Base-by-base conservation (phyloP, 2,888 invertebrate species). In the Oligia latruncula region DNA sequence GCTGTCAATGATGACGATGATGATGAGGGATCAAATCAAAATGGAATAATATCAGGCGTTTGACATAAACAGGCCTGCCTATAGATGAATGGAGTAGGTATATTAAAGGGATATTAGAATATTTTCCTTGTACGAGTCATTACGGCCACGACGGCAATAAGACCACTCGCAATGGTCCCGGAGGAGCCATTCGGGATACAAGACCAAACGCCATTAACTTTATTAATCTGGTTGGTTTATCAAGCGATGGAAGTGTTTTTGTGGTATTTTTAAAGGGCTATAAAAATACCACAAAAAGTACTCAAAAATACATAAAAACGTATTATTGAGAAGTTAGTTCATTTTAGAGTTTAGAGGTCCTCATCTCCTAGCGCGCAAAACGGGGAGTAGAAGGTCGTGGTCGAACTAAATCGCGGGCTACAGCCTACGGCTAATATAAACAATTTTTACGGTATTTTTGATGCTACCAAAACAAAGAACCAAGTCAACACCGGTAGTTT, bases 121-220 rank as follows among this genome's bases (percentile, higher is more conserved):
- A 86, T 77, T 77, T 84, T 86, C 86, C 83, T 62, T 86, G 35
- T 70, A 40, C n/a, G 62, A 70, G 49, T 84, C 86, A 84, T 86
- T 84, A 84, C 46, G 15, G 35, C 43, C 65, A 58, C 71, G 71
- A 46, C 2, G 46, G 46, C 46, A 46, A 11, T 70, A 77, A 72
- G 78, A 78, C 76, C 74, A 58, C 74, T 86, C 71, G 52, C 17
- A 46, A 13, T 5, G 55, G 35, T 78, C 86, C 80, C 86, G 0
- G 11, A 15, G 80, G 88, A 74, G 66, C 75, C 55, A 86, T 86
- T 64, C 35, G 64, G 67, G 35, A 43, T 73, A 66, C 64, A 67
- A 71, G 66, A 85, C 83, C 77, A 72, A 71, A 80, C n/a, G 76
- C 80, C 73, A 85, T 85, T 78, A 82, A 62, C 68, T 70, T 77